Evolutionary conservation across 2,888 invertebrate species (phyloP), one percentile per base, ranked within the genome.

Genomic region (Boloria euphrosyne): DNA sequence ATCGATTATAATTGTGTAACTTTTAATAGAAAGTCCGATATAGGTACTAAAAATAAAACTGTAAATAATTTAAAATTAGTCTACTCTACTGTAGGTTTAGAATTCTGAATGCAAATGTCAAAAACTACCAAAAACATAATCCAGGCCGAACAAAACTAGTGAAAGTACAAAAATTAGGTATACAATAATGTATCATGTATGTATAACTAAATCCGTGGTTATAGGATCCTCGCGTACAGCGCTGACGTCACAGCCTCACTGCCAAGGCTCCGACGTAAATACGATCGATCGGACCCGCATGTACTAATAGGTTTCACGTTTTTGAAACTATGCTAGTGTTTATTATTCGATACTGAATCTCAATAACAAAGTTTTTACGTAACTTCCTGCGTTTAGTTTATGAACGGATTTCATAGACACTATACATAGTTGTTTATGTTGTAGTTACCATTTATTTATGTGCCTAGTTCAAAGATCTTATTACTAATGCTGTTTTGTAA

Each of bases 221-320:
- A 59, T 17, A 59, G 17, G 38, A 38, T 59, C 38, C 38, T 16
- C 27, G 59, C 47, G 59, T 59, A 51, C 16, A 6, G 6, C 22
- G 58, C 62, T 85, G 85, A 86, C 86, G 86, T 86, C 86, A 85
- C 76, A 68, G 65, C 74, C 73, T 83, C 86, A 87, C 80, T 86
- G 87, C 87, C 87, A 87, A 86, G 87, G 87, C 81, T 82, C 74
- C 76, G 74, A 78, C 80, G 84, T 84, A 82, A 64, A 64, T 49
- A 60, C 67, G 46, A 76, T 78, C 80, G 83, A 80, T 81, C 79
- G 76, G 74, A 78, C 80, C 79, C 77, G 78, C 78, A 77, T 59
- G 53, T 54, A 53, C 71, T 74, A 79, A 78, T 80, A 78, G 79
- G 46, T 60, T 51, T 43, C 60, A 60, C 43, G 49, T 43, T 53